phyloP scores from a whole-genome alignment of 2,797 vertebrate species.

The Acrocephalus scirpaceus region DNA sequence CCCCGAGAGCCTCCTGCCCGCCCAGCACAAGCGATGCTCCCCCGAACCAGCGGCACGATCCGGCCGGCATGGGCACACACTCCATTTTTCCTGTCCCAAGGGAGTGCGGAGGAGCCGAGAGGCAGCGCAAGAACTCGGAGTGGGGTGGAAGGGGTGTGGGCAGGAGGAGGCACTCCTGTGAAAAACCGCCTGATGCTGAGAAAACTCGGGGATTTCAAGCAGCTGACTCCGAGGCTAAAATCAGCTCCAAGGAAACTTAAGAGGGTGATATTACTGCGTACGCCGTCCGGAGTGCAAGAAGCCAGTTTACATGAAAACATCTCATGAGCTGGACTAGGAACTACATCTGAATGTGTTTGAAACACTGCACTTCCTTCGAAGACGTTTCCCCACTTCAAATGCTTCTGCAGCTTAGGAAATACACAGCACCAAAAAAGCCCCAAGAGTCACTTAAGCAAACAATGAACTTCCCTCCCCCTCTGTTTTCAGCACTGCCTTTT shows the following conservation, averaged over 20 bases:
- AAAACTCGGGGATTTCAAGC: background rate
- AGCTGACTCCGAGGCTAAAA: constrained; percentile 13
- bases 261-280: background rate
- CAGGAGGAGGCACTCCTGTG: background rate
- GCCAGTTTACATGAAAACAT: background rate
- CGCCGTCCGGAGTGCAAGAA: background rate
- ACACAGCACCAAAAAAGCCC: background rate
- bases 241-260: background rate
- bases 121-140: background rate
- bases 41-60: background rate
- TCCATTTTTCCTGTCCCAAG: constrained; percentile 36
- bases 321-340: background rate
- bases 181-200: background rate
- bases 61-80: background rate
- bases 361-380: background rate
- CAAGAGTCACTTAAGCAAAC: background rate
- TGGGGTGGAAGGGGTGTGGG: constrained; percentile 10
- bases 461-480: accelerated
- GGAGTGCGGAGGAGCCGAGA: background rate
- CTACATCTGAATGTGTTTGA: background rate
- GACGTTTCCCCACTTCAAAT: background rate
- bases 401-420: background rate
- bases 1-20: background rate
- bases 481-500: background rate
- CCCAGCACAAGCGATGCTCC: background rate